A percentile compares a stretch with the other conserved stretches of the same genome.
Evolutionary conservation across 1,140 invertebrate species (phyloP).

Genomic region (Calycopis cecrops): DNA sequence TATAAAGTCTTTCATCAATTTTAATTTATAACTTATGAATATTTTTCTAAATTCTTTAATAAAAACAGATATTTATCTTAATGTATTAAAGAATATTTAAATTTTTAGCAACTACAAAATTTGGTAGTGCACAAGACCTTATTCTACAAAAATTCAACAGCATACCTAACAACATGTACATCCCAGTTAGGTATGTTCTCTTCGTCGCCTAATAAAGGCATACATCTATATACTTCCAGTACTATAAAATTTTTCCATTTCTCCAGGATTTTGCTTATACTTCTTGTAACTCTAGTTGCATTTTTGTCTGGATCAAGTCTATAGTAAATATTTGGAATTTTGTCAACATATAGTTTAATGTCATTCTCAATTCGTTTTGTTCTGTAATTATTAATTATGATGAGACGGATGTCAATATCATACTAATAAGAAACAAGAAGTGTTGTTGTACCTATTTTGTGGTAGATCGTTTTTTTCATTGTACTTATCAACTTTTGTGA

Average conservation of each 20-base stretch:
- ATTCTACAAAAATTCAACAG: slow-evolving; percentile 36
- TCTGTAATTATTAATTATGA: slow-evolving; percentile 5
- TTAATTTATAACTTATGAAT: too few relatives aligned
- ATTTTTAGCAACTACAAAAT: background rate
- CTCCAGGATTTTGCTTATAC: slow-evolving; percentile 32
- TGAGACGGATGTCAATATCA: too few relatives aligned
- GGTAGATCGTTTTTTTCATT: too few relatives aligned
- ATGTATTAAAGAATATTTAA: too few relatives aligned
- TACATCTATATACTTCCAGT: slow-evolving; percentile 48
- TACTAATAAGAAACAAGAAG: too few relatives aligned
- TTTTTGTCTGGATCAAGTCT: slow-evolving; percentile 19
- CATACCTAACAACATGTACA: slow-evolving; percentile 47
- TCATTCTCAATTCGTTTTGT: background rate
- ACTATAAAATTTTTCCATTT: slow-evolving; percentile 38
- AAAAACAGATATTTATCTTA: too few relatives aligned
- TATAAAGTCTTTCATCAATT: too few relatives aligned
- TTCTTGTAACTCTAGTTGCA: slow-evolving; percentile 35
- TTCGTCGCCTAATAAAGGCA: slow-evolving; percentile 56
- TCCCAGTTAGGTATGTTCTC: slow-evolving; percentile 46
- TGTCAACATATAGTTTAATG: background rate
- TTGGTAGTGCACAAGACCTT: background rate
- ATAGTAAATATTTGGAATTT: slow-evolving; percentile 9
- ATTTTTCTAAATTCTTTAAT: too few relatives aligned
- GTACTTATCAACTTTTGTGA: too few relatives aligned
- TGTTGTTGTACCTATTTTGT: too few relatives aligned